Base-by-base conservation (phyloP, 2,888 invertebrate species). In the Anagyrus pseudococci region DNA sequence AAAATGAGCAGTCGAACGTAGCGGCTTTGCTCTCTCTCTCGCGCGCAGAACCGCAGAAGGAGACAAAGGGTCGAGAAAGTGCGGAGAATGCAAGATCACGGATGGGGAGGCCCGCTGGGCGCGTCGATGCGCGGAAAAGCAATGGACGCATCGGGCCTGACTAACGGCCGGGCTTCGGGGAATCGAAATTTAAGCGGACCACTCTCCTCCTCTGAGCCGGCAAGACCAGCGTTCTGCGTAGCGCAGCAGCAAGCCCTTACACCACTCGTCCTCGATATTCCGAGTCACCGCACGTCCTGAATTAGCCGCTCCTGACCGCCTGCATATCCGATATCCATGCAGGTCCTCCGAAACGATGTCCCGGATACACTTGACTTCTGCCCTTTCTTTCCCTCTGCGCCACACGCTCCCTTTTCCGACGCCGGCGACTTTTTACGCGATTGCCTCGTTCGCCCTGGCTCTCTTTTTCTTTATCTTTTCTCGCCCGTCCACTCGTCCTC, bases 271-370 rank as follows among this genome's bases (percentile, higher is more conserved):
- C 70, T 67, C 66, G 69, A 68, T 72, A 77, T 79, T 77, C 70
- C 75, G 60, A 78, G 75, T 79, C 77, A 73, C 75, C 73, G 74
- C 79, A 79, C 79, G 79, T 79, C 73, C 74, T 74, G 73, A 79
- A 79, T 79, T 79, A 79, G 76, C 76, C 73, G 77, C 79, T 79
- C 77, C 69, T 71, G 73, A 75, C 70, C n/a, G 73, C 69, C 72
- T 77, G 77, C 77, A 73, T 75, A 75, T 74, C 68, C 73, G 71
- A 76, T n/a, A n/a, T n/a, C 76, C 75, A 49, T 64, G 56, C 64
- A 55, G 59, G 58, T 64, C 64, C 61, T 60, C 60, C 59, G 54
- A 60, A 55, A 61, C 54, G 29, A 7, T 10, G 29, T 29, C 6
- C 6, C 29, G 29, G 10, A 29, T 10, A 7, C 10, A 7, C 29